Percentiles rank a stretch among this genome's conserved stretches.
These are phyloP conservation scores for Pseudolaguvia tuberculata DNA, from an alignment of 2,113 vertebrate species.

Conservation along the genomic window DNA sequence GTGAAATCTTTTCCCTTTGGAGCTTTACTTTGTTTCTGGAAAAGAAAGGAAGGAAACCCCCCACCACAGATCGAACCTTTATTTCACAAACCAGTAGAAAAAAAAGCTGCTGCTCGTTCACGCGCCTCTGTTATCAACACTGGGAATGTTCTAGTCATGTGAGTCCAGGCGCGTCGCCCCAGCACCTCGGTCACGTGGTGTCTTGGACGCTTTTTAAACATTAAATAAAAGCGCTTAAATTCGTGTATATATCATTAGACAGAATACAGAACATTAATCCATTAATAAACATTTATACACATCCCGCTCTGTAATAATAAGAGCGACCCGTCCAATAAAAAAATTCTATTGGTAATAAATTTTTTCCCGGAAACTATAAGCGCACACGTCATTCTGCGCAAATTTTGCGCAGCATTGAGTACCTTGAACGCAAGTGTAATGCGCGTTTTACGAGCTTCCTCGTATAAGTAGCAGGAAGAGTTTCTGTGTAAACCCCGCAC, in stretches of 20 bases:
- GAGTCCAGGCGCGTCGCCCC: conserved; percentile 50
- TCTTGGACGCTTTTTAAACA: neutral
- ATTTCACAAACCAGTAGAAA: neutral
- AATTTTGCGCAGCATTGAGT: neutral
- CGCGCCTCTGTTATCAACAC: conserved; percentile 11
- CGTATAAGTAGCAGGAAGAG: neutral
- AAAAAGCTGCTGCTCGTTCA: neutral
- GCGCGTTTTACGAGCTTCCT: neutral
- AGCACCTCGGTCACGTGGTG: conserved; percentile 61
- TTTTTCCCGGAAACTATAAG: neutral
- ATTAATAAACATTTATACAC: no score
- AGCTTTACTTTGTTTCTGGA: no score
- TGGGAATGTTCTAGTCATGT: conserved; percentile 60
- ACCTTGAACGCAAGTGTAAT: neutral
- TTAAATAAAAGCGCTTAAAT: neutral
- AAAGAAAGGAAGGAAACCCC: no score
- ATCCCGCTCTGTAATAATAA: no score
- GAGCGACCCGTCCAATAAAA: no score
- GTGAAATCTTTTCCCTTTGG: neutral
- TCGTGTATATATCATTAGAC: no score
- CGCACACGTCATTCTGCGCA: conserved; percentile 9
- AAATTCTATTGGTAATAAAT: no score
- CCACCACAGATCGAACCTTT: no score
- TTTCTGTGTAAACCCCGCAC: neutral
- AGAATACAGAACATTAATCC: no score